These are phyloP conservation scores for Apostichopus californicus DNA, from an alignment of 35 echinoderm and acorn worm genomes.

Conservation along the genomic window DNA sequence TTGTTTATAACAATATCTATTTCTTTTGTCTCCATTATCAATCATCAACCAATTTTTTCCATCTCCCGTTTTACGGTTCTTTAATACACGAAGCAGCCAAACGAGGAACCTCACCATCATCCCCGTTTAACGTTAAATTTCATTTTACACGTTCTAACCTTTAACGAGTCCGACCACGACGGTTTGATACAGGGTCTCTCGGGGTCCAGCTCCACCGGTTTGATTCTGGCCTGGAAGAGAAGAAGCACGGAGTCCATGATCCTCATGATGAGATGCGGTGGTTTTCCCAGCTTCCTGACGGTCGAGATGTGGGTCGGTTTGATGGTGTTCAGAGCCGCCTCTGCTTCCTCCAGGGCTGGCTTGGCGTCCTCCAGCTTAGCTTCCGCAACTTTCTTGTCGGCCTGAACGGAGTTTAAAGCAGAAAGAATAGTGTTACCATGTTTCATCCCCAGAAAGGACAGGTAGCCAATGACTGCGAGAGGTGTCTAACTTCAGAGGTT, in stretches of 20 bases:
- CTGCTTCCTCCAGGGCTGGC: constrained; percentile 84
- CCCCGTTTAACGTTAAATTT: no score
- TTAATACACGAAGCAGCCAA: no score
- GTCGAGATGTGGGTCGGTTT: constrained; percentile 92
- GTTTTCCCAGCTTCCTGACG: constrained; percentile 94
- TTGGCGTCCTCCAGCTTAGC: constrained; percentile 80
- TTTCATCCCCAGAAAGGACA: no score
- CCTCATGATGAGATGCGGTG: constrained; percentile 95
- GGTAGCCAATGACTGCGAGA: no score
- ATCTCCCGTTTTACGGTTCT: no score
- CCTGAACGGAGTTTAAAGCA: constrained; percentile 24
- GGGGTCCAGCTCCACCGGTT: constrained; percentile 45
- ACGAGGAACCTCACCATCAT: no score
- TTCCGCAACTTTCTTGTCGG: constrained; percentile 78
- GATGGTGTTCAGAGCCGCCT: constrained; percentile 95
- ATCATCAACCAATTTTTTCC: no score
- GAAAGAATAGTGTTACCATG: no score
- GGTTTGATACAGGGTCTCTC: constrained; percentile 76
- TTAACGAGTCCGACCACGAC: constrained; percentile 77
- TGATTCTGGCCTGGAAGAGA: constrained; percentile 71
- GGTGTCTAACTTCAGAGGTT: no score
- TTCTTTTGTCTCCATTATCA: no score
- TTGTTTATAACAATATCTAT: no score
- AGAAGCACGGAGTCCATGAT: constrained; percentile 95
- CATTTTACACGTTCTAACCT: constrained; percentile 36